These are phyloP conservation scores for Hycleus cichorii DNA, from an alignment of 1,140 invertebrate species.

Conservation along the genomic window DNA sequence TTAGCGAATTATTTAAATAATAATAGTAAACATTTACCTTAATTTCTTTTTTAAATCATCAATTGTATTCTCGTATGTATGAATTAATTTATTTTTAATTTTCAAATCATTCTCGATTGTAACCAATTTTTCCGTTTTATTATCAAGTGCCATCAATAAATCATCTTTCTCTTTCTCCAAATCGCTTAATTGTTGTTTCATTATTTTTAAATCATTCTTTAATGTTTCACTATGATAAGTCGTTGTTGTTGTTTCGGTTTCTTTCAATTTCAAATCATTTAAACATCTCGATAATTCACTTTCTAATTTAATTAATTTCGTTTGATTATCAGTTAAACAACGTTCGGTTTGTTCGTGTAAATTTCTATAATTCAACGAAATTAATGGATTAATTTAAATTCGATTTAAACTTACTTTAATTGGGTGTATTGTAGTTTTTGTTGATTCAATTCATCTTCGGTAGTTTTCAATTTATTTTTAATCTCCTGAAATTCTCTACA, in stretches of 20 bases:
- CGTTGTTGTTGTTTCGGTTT: constrained; percentile 20
- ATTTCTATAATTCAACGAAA: constrained; percentile 26
- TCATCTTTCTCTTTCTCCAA: constrained; percentile 40
- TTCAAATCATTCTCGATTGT: constrained; percentile 32
- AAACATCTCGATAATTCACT: constrained; percentile 29
- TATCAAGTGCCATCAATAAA: constrained; percentile 36
- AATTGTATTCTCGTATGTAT: constrained; percentile 20
- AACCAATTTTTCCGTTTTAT: constrained; percentile 38
- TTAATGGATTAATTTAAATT: not conserved
- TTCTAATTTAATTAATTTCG: constrained; percentile 32
- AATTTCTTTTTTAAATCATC: constrained; percentile 33
- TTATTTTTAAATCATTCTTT: constrained; percentile 29
- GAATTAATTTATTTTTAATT: constrained; percentile 23
- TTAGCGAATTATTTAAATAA: constrained; percentile 50
- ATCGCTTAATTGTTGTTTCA: constrained; percentile 33
- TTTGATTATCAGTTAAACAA: constrained; percentile 34
- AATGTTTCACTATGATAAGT: constrained; percentile 24
- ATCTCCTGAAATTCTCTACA: constrained; percentile 8
- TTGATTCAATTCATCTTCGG: constrained; percentile 32
- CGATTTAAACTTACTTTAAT: constrained; percentile 29
- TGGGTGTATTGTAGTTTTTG: constrained; percentile 33
- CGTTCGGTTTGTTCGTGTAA: constrained; percentile 40
- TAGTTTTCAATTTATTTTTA: constrained; percentile 28
- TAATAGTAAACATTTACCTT: constrained; percentile 34
- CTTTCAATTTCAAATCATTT: constrained; percentile 17